phyloP scores from a whole-genome alignment of 2,797 vertebrate genomes.

The Siniperca undulata region DNA sequence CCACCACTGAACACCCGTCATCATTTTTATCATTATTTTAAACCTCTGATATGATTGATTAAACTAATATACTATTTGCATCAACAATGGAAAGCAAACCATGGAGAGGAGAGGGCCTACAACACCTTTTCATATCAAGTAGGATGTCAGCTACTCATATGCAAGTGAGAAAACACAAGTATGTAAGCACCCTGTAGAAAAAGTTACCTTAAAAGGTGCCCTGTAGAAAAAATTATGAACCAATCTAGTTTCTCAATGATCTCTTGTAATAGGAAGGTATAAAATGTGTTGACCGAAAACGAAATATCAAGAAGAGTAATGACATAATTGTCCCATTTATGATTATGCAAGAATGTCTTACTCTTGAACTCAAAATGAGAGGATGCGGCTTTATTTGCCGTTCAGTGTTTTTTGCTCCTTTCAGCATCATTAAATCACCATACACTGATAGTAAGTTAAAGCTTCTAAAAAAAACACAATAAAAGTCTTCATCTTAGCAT shows the following conservation, averaged over 20 bases:
- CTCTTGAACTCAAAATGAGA: slow-evolving; percentile 42
- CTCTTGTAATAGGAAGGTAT: slow-evolving; percentile 57
- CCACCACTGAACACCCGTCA: slow-evolving; percentile 18
- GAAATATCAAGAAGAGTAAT: slow-evolving; percentile 58
- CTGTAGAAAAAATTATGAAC: slow-evolving; percentile 70
- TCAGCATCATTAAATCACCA: slow-evolving; percentile 44
- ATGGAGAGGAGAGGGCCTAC: slow-evolving; percentile 28
- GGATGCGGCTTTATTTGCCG: slow-evolving; percentile 51
- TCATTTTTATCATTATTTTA: slow-evolving; percentile 14
- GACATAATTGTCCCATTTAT: slow-evolving; percentile 43
- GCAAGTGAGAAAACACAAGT: slow-evolving; percentile 54
- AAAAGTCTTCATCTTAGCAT: slow-evolving; percentile 61
- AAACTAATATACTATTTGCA: slow-evolving; percentile 41
- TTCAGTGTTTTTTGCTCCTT: slow-evolving; percentile 43
- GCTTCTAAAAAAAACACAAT: slow-evolving; percentile 77
- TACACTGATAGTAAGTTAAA: slow-evolving; percentile 66
- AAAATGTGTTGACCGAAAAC: slow-evolving; percentile 57
- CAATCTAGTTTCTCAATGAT: slow-evolving; percentile 56
- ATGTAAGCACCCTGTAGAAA: slow-evolving; percentile 72
- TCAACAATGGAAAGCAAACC: slow-evolving; percentile 39
- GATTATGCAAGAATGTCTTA: slow-evolving; percentile 50
- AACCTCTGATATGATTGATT: slow-evolving; percentile 55
- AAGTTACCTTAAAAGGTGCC: slow-evolving; percentile 71
- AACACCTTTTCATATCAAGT: slow-evolving; percentile 43
- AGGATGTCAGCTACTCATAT: slow-evolving; percentile 53